Evolutionary conservation across 64 coral and sea anemone genomes (phyloP).

Genomic region (Orbicella faveolata): DNA sequence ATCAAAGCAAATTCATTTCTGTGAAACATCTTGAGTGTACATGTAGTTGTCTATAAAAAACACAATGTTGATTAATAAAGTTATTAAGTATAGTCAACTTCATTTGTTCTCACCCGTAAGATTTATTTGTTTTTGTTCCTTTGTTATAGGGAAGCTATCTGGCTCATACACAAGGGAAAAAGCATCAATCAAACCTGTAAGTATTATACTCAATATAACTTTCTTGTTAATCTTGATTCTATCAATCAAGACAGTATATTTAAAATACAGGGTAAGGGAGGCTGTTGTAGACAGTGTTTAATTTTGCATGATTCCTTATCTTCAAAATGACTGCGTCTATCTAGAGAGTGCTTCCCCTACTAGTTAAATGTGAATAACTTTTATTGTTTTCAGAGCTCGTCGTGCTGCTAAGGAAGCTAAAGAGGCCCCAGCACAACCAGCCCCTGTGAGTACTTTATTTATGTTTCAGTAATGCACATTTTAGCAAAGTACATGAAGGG

Average conservation of each 20-base stretch:
- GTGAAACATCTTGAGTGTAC: too few species aligned
- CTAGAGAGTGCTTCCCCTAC: too few species aligned
- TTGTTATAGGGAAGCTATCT: conserved; percentile 88
- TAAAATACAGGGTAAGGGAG: too few species aligned
- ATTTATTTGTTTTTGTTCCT: neutral
- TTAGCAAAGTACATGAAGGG: neutral
- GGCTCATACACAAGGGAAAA: conserved; percentile 99
- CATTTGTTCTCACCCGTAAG: neutral
- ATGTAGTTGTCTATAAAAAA: too few species aligned
- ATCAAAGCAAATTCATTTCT: too few species aligned
- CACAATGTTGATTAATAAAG: neutral
- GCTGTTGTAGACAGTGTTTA: too few species aligned
- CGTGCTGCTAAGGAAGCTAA: conserved; percentile 98
- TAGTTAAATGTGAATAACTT: neutral
- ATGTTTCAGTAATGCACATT: neutral
- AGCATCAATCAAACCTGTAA: conserved; percentile 97
- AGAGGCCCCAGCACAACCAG: conserved; percentile 90
- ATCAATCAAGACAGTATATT: too few species aligned
- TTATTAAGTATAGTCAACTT: too few species aligned
- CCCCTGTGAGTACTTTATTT: conserved; percentile 61
- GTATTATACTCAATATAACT: neutral
- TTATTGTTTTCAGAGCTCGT: conserved; percentile 59
- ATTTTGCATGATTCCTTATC: neutral
- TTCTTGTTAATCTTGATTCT: too few species aligned
- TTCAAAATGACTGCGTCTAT: neutral